phyloP scores from a whole-genome alignment of 2,113 vertebrate genomes.

The Scomber japonicus region DNA sequence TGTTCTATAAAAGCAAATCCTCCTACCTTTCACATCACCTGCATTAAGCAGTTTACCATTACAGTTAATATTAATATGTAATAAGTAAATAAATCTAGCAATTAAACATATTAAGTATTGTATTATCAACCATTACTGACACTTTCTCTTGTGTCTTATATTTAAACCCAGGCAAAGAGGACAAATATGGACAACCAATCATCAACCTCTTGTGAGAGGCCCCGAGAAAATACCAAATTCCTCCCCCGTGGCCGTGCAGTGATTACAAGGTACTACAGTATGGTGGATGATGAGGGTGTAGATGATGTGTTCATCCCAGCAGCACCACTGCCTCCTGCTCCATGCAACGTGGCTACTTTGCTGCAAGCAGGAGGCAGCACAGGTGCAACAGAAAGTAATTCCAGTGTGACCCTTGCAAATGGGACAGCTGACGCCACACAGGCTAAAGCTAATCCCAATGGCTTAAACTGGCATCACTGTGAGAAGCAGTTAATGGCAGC shows the following conservation, averaged over 20 bases:
- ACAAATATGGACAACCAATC: slow-evolving; percentile 44
- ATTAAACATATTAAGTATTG: neutral
- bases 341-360: neutral
- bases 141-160: slow-evolving; percentile 22
- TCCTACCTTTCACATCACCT: too few relatives aligned
- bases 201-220: neutral
- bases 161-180: slow-evolving; percentile 3
- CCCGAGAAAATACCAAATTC: neutral
- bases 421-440: slow-evolving; percentile 64
- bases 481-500: slow-evolving; percentile 60
- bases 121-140: neutral
- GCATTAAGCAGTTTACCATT: neutral
- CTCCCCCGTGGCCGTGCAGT: neutral
- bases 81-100: neutral
- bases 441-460: slow-evolving; percentile 69
- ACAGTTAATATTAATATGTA: neutral
- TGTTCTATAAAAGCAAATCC: too few relatives aligned
- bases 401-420: slow-evolving; percentile 51
- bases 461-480: slow-evolving; percentile 70
- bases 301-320: slow-evolving; percentile 53
- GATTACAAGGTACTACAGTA: slow-evolving; percentile 13
- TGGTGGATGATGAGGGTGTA: slow-evolving; percentile 50
- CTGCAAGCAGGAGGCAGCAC: slow-evolving; percentile 53
- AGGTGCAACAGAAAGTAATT: slow-evolving; percentile 29
- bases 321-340: slow-evolving; percentile 1